Evolutionary conservation across 2,888 invertebrate species (phyloP).

Genomic region (Tipula helvola): DNA sequence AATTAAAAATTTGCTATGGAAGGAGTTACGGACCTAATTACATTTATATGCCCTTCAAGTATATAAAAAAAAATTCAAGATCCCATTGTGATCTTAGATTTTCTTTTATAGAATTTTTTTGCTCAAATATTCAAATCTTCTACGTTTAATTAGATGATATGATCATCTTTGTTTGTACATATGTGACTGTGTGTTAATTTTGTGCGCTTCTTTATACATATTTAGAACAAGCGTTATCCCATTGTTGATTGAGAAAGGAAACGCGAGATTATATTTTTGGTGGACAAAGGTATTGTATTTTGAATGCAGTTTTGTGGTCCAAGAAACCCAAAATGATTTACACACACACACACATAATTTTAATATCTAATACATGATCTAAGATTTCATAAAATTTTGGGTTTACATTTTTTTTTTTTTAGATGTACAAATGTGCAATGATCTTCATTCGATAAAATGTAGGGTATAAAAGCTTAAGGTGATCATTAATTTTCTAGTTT

Average conservation of each 20-base stretch:
- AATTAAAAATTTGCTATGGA: not conserved
- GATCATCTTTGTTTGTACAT: not conserved
- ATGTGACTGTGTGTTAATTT: not conserved
- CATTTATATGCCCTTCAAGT: not conserved
- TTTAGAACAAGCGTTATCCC: too few species aligned
- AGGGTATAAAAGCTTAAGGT: not conserved
- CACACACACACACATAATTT: not conserved
- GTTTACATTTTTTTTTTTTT: not conserved
- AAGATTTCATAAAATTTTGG: not conserved
- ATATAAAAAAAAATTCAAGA: not conserved
- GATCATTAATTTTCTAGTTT: not conserved
- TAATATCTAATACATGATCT: not conserved
- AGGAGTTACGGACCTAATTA: not conserved
- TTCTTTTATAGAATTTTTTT: not conserved
- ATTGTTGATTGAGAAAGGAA: not conserved
- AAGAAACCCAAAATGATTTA: not conserved
- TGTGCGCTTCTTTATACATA: not conserved
- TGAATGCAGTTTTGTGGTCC: not conserved
- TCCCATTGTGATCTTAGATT: not conserved
- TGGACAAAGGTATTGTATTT: not conserved
- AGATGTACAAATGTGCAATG: not conserved
- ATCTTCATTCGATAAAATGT: not conserved
- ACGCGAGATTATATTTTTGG: not conserved
- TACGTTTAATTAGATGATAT: not conserved
- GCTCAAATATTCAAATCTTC: not conserved